phyloP scores from a whole-genome alignment of 2,113 vertebrate genomes.

The Grammomys dolichurus region DNA sequence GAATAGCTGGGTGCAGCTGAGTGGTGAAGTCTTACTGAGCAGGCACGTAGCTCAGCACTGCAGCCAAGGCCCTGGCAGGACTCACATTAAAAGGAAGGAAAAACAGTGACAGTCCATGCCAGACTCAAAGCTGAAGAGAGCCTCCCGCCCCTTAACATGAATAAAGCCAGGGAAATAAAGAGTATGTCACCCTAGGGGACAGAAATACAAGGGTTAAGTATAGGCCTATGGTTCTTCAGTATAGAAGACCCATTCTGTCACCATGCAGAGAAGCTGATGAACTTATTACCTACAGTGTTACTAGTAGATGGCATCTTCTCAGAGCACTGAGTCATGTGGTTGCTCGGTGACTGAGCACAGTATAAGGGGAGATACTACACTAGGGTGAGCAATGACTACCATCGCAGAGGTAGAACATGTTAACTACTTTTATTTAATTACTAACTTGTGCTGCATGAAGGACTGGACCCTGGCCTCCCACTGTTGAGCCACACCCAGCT shows the following conservation, averaged over 20 bases:
- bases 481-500: not conserved
- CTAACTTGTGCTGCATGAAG: not conserved
- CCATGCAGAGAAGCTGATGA: not conserved
- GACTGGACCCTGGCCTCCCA: not conserved
- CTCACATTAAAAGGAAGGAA: not conserved
- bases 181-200: not conserved
- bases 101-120: not conserved
- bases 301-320: no score
- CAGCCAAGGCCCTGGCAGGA: not conserved
- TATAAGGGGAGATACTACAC: not conserved
- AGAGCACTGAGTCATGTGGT: not conserved
- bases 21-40: not conserved
- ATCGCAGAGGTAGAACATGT: not conserved
- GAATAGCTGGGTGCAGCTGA: not conserved
- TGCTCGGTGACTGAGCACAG: not conserved
- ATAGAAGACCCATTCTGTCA: not conserved
- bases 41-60: no score
- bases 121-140: not conserved
- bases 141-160: not conserved
- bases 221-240: not conserved
- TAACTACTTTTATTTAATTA: not conserved
- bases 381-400: not conserved
- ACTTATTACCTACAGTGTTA: not conserved
- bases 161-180: not conserved
- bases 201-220: not conserved